Base-by-base conservation (phyloP, 2,113 vertebrate species). In the Euleptes europaea region DNA sequence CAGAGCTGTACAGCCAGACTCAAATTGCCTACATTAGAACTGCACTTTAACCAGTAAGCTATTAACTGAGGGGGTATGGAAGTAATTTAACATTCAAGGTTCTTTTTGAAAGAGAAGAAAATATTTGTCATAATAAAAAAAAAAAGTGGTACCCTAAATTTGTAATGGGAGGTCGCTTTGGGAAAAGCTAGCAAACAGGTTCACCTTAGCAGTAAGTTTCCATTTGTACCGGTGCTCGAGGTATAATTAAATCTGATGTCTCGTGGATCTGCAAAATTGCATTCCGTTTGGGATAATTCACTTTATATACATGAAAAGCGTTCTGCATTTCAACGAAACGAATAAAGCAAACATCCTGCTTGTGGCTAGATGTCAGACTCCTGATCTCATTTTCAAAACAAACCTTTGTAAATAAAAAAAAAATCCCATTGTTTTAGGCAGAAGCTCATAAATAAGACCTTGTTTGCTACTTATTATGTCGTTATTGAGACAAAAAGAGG, bases 231-330 rank as follows among this genome's bases (percentile, higher is more conserved):
- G 69, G 81, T 89, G 78, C 82, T 74, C 77, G 86, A 84, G 82
- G 88, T 91, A 83, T 92, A 92, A 91, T 88, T 90, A 90, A 90
- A 91, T 84, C 90, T 90, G 90, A 85, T 88, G n/a, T 88, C 80
- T 85, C 73, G 80, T 90, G 75, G 67, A 78, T 86, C 80, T 92
- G 89, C 91, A 88, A 88, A 91, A 89, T 93, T 92, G 80, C 89
- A 87, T 92, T 93, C 90, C 82, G 65, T 86, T 93, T 80, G 81
- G 82, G 76, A 82, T 87, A 90, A 93, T 94, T 91, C 84, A 89
- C 92, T 92, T 91, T 91, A 88, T 90, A 51, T 88, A 67, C 76
- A 82, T 65, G 72, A 87, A 84, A 80, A 94, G 85, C 1, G 2
- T 86, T 86, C 90, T 87, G 84, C 63, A 89, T 69, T 84, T 84